phyloP scores from a whole-genome alignment of 2,797 vertebrate species.

The Brachyrhaphis roseni region DNA sequence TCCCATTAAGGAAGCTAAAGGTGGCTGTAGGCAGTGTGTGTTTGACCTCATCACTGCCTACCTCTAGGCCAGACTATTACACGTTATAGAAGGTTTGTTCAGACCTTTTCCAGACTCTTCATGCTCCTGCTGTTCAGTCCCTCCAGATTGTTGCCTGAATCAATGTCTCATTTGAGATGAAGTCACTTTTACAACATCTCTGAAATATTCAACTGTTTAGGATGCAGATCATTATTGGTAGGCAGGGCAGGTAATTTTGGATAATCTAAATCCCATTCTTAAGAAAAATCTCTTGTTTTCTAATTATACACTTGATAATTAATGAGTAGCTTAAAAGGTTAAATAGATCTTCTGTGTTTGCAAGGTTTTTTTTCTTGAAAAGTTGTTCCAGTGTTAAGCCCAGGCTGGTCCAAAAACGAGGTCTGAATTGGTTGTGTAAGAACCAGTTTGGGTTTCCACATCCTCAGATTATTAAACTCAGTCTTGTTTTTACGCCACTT shows the following conservation, averaged over 20 bases:
- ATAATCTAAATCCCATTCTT: not conserved
- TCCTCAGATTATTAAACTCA: not conserved
- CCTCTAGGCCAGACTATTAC: not conserved
- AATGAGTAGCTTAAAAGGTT: not conserved
- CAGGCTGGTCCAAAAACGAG: not conserved
- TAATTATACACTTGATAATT: not conserved
- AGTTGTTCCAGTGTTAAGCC: not conserved
- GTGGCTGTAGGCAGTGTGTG: conserved; percentile 6
- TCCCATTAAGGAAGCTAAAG: conserved; percentile 33
- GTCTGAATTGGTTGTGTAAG: not conserved
- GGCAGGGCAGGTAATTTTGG: not conserved
- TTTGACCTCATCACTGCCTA: not conserved
- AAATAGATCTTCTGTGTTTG: not conserved
- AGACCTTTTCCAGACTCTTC: not conserved
- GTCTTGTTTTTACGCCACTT: not conserved
- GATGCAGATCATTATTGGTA: not conserved
- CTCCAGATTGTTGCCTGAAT: not conserved
- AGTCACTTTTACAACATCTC: not conserved
- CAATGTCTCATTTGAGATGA: not conserved
- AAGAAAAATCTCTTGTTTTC: not conserved
- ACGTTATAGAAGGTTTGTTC: not conserved
- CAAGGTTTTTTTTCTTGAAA: not conserved
- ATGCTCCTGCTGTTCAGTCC: not conserved
- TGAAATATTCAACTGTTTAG: not conserved
- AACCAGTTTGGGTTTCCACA: not conserved